Evolutionary conservation across 2,888 invertebrate genomes (phyloP).

Genomic region (Onchidella celtica): DNA sequence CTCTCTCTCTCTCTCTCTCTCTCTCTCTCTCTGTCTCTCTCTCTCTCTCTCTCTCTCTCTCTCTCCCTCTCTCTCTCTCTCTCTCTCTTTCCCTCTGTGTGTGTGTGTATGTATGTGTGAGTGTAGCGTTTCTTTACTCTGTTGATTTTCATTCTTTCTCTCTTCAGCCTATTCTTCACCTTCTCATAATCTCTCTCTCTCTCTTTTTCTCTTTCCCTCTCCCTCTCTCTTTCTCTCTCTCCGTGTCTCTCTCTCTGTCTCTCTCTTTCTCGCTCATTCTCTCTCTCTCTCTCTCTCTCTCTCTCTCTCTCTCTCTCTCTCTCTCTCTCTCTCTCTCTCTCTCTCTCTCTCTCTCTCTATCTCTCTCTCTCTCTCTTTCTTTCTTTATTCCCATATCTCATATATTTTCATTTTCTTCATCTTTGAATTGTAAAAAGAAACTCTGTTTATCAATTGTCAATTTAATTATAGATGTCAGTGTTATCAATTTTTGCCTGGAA

Average conservation of each 20-base stretch:
- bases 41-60: neutral
- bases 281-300: constrained; percentile 15
- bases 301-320: too few relatives aligned
- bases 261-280: constrained; percentile 26
- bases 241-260: constrained; percentile 36
- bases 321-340: too few relatives aligned
- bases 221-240: constrained; percentile 9
- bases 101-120: neutral
- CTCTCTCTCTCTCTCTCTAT: too few relatives aligned
- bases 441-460: too few relatives aligned
- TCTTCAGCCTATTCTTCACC: neutral
- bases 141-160: neutral
- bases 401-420: too few relatives aligned
- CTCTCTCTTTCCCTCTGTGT: too few relatives aligned
- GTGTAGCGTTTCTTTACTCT: neutral
- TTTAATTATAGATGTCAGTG: too few relatives aligned
- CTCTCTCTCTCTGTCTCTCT: neutral
- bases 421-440: too few relatives aligned
- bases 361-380: too few relatives aligned
- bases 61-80: neutral
- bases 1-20: neutral
- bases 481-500: too few relatives aligned
- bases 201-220: constrained; percentile 6
- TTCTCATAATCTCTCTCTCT: too few relatives aligned
- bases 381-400: too few relatives aligned